Base-by-base conservation (phyloP, 2,113 vertebrate genomes). In the Anhinga rufa region DNA sequence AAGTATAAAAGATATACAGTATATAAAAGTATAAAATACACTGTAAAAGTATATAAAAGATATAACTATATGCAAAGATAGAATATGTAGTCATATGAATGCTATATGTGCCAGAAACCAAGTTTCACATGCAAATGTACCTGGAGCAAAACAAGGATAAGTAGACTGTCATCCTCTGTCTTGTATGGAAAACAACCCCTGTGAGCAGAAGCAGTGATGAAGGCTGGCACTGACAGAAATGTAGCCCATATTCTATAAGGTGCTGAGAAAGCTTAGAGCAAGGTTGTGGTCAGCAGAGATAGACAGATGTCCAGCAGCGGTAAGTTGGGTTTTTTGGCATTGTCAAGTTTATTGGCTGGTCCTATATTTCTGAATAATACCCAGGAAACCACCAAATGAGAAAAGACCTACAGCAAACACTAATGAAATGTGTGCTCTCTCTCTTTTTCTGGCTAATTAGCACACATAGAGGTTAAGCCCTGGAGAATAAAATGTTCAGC, bases 361-460 rank as follows among this genome's bases (percentile, higher is more conserved):
- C 34, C 95, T 21, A 0, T 52, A 32, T 61, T 95, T 95, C 75
- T 82, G 36, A 68, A 66, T 51, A 86, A 84, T 55, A 79, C 9
- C 6, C 28, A 65, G 28, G 46, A 94, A 92, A 51, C 2, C 20
- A 68, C 16, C 6, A 88, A 79, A 64, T 28, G 54, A 76, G 71
- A 71, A 75, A 89, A 85, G 20, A 83, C 9, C 51, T 71, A 48
- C 40, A 88, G n/a, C 22, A 96, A 91, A 82, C 29, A 38, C 49
- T 93, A 94, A 92, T 91, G 93, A 95, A 86, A 81, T 78, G 5
- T 88, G 28, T 55, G 44, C 20, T 44, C 34, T 66, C 49, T 55
- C 49, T 55, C 38, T 91, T 54, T 83, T 91, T 82, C 76, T 48
- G 52, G 52, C 46, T 92, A 90, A 96, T 93, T 95, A 96, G 12